Percentiles rank a stretch among this genome's conserved stretches.
Conservation (phyloP, 2,113 vertebrate species). For the Progne subis region DNA sequence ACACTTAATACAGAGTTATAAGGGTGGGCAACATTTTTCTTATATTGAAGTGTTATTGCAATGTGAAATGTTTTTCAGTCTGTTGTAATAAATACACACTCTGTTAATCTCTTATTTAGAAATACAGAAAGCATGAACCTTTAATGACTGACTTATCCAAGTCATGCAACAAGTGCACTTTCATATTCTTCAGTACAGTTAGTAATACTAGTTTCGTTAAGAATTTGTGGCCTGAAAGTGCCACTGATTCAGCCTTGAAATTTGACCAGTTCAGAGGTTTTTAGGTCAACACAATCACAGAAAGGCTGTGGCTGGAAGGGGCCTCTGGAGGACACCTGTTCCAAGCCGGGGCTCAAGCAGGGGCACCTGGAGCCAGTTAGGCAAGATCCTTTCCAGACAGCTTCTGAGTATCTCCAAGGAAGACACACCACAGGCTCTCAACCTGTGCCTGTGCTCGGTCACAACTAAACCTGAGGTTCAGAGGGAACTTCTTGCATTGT, state of each 20-base stretch:
- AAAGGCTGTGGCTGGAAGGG: not conserved
- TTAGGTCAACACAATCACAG: not conserved
- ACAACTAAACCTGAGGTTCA: not conserved
- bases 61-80: not conserved
- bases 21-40: not conserved
- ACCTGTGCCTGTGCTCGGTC: fast-evolving
- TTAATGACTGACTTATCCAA: not conserved
- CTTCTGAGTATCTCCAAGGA: not conserved
- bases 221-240: not conserved
- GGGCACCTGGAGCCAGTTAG: not conserved
- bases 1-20: not conserved
- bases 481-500: not conserved
- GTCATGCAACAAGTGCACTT: not conserved
- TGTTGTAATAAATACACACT: not conserved
- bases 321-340: not conserved
- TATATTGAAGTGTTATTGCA: not conserved
- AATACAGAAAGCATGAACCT: not conserved
- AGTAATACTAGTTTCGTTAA: not conserved
- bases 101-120: not conserved
- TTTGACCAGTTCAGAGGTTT: not conserved
- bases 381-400: fast-evolving
- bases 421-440: not conserved
- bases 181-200: not conserved
- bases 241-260: not conserved
- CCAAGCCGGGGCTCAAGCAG: not conserved